Base-by-base conservation (phyloP, 2,888 invertebrate species). In the Napeogenes inachia region DNA sequence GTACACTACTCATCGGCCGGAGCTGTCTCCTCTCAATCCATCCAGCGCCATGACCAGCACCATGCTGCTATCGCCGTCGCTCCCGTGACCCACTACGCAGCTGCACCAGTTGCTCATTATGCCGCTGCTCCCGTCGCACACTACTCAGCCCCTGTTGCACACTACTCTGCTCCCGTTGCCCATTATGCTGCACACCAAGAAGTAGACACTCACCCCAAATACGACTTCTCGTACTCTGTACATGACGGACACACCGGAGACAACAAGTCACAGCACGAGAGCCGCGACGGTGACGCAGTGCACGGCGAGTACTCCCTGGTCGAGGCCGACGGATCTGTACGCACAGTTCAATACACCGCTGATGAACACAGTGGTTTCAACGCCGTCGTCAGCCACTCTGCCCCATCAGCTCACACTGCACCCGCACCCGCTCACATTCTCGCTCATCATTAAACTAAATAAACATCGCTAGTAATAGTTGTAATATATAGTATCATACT, bases 171-270 rank as follows among this genome's bases (percentile, higher is more conserved):
- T 6, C 69, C 77, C 10, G 66, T 75, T 71, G 62, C 75, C 91
- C 54, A 30, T 12, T 50, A 50, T 12, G 30, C 50, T 50, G 86
- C 87, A 56, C 84, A 84, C 74, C 77, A 78, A 30, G 50, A 50
- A 50, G n/a, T 50, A 21, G 50, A 50, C 50, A 10, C 91, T 13
- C 87, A 91, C 76, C 92, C 92, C 62, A 89, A 89, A 74, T 92
- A 92, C 79, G 85, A 90, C 57, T 91, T 84, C 80, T 84, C 89
- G 21, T 92, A 92, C 77, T 91, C 92, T 12, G 92, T 90, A 21
- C 85, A 91, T 64, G 92, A 92, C 68, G 85, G 84, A n/a, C 91
- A 92, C 73, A 87, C 91, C 66, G 91, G 91, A 46, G 91, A 91
- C 79, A 85, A 89, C 76, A 91, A 91, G 80, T 85, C 86, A 63